These are phyloP conservation scores for Megalops cyprinoides DNA, from an alignment of 2,797 vertebrate genomes.

Conservation along the genomic window DNA sequence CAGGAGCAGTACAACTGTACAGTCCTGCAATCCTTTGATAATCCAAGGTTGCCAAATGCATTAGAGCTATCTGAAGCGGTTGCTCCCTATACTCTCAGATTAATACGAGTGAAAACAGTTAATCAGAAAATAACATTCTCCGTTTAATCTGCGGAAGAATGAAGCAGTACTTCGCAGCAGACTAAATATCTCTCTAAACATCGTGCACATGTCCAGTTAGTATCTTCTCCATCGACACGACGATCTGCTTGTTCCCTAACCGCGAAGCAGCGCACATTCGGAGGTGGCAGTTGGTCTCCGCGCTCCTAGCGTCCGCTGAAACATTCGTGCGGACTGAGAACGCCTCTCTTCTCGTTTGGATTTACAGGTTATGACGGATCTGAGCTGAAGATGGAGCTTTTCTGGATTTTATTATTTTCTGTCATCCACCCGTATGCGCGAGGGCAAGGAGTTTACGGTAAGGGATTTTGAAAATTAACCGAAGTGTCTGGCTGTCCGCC, in stretches of 20 bases:
- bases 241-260: background rate
- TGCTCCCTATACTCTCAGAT: slow-evolving; percentile 43
- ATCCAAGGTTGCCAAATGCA: slow-evolving; percentile 67
- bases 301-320: background rate
- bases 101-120: slow-evolving; percentile 50
- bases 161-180: slow-evolving; percentile 48
- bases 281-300: background rate
- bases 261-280: background rate
- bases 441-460: slow-evolving; percentile 82
- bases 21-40: slow-evolving; percentile 58
- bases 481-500: background rate
- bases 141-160: slow-evolving; percentile 46
- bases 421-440: slow-evolving; percentile 62
- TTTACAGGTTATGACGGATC: slow-evolving; percentile 76
- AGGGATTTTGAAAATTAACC: slow-evolving; percentile 45
- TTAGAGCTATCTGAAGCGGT: slow-evolving; percentile 45
- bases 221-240: background rate
- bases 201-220: slow-evolving; percentile 9
- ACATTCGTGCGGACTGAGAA: slow-evolving; percentile 10
- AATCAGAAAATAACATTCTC: slow-evolving; percentile 34
- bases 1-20: slow-evolving; percentile 17
- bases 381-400: slow-evolving; percentile 80
- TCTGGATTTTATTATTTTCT: slow-evolving; percentile 81
- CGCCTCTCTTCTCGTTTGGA: slow-evolving; percentile 15
- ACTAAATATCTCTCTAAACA: slow-evolving; percentile 35